A percentile compares a stretch with the other conserved stretches of the same genome.
phyloP scores from a whole-genome alignment of 2,888 invertebrate genomes.

The Chrysodeixis includens region DNA sequence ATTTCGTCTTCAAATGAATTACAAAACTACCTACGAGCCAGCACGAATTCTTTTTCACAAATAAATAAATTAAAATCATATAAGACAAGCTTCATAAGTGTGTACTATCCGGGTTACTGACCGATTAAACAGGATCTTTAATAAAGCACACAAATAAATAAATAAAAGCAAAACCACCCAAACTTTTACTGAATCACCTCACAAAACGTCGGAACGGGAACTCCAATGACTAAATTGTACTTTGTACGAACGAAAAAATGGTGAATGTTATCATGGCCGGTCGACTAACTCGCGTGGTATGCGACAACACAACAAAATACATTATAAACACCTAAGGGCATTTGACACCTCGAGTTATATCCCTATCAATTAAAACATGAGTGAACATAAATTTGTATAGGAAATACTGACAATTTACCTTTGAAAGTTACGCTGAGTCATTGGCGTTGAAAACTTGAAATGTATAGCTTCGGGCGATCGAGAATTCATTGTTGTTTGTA shows the following conservation, averaged over 20 bases:
- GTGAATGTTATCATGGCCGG: slow-evolving; percentile 34
- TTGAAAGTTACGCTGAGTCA: slow-evolving; percentile 41
- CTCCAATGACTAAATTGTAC: slow-evolving; percentile 36
- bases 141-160: not conserved
- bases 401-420: slow-evolving; percentile 39
- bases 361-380: slow-evolving; percentile 44
- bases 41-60: no score
- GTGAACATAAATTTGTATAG: slow-evolving; percentile 32
- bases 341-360: slow-evolving; percentile 53
- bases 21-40: no score
- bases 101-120: not conserved
- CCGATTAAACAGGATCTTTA: not conserved
- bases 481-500: slow-evolving; percentile 37
- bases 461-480: slow-evolving; percentile 24
- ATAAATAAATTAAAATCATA: no score
- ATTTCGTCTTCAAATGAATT: no score
- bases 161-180: not conserved
- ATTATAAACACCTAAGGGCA: slow-evolving; percentile 41
- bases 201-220: slow-evolving; percentile 29
- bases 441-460: slow-evolving; percentile 42
- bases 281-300: slow-evolving; percentile 43
- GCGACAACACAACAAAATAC: slow-evolving; percentile 42
- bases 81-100: no score
- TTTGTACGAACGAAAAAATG: slow-evolving; percentile 28
- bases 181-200: not conserved